A percentile compares a stretch with the other conserved stretches of the same genome.
These are phyloP conservation scores for Bombus difficillimus DNA, from an alignment of 1,140 invertebrate species.

Conservation along the genomic window DNA sequence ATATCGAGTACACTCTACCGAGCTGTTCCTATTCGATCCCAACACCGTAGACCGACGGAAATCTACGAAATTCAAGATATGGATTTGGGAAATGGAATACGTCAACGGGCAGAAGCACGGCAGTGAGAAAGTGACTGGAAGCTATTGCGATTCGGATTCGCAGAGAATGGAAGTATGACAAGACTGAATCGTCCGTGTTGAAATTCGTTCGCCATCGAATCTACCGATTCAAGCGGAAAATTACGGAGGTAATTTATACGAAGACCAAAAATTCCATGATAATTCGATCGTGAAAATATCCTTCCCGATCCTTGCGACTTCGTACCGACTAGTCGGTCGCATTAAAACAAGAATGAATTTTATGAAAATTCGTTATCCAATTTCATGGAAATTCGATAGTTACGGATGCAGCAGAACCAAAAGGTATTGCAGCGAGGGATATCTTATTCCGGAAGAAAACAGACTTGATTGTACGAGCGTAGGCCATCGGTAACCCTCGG, in stretches of 20 bases:
- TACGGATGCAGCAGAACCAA: neutral
- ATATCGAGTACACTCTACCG: neutral
- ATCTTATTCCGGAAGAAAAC: slow-evolving; percentile 5
- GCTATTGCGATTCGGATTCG: neutral
- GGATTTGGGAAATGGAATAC: slow-evolving; percentile 42
- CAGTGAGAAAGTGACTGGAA: slow-evolving; percentile 4
- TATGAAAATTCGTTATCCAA: neutral
- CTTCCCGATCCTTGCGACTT: neutral
- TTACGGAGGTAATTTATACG: neutral
- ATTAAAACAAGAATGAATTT: neutral
- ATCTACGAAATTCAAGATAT: slow-evolving; percentile 29
- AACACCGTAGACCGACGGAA: neutral
- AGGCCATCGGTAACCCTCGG: neutral
- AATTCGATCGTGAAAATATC: neutral
- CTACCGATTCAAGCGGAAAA: neutral
- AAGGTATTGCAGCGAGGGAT: neutral
- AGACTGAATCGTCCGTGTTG: neutral
- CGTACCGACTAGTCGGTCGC: too few species aligned
- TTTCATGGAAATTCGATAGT: neutral
- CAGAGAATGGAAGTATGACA: neutral
- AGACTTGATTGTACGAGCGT: neutral
- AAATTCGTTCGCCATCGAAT: neutral
- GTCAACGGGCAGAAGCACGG: neutral
- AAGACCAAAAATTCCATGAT: neutral
- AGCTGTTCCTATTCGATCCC: neutral